These are phyloP conservation scores for Acestrorhynchus altus DNA, from an alignment of 2,797 vertebrate genomes.

Conservation along the genomic window DNA sequence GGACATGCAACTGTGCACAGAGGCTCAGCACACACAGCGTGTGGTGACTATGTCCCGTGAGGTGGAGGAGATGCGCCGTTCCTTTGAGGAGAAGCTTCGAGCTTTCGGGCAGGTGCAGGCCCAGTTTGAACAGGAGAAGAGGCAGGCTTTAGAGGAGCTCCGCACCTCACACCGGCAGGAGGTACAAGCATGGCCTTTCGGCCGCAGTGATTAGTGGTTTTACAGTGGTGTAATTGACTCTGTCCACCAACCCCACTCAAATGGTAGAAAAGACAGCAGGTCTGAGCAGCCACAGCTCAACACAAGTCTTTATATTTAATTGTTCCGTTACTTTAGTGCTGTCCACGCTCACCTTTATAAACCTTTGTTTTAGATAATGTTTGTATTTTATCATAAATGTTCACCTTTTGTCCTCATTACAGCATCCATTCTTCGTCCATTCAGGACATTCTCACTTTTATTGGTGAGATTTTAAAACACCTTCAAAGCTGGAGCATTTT, in stretches of 20 bases:
- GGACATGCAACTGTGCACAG: conserved; percentile 95
- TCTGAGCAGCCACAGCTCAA: too few relatives aligned
- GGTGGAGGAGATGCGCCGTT: conserved; percentile 95
- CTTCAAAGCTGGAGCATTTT: too few relatives aligned
- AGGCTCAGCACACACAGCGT: conserved; percentile 94
- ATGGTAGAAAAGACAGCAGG: background rate
- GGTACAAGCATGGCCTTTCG: conserved; percentile 12
- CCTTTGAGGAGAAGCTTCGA: conserved; percentile 92
- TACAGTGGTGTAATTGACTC: background rate
- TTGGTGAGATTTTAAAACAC: too few relatives aligned
- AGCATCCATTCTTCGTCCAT: too few relatives aligned
- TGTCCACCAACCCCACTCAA: background rate
- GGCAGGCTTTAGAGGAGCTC: conserved; percentile 87
- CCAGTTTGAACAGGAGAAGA: conserved; percentile 95
- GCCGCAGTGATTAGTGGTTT: background rate
- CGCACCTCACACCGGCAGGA: conserved; percentile 87
- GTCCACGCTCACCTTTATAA: too few relatives aligned
- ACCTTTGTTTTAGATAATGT: too few relatives aligned
- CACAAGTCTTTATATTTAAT: too few relatives aligned
- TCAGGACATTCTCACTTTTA: too few relatives aligned
- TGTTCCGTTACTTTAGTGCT: too few relatives aligned
- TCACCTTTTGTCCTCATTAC: too few relatives aligned
- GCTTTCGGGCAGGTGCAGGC: conserved; percentile 89
- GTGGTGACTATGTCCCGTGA: conserved; percentile 96
- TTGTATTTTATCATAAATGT: too few relatives aligned